A percentile compares a stretch with the other conserved stretches of the same genome.
These are phyloP conservation scores for Tachysurus fulvidraco DNA, from an alignment of 2,113 vertebrate species.

Conservation along the genomic window DNA sequence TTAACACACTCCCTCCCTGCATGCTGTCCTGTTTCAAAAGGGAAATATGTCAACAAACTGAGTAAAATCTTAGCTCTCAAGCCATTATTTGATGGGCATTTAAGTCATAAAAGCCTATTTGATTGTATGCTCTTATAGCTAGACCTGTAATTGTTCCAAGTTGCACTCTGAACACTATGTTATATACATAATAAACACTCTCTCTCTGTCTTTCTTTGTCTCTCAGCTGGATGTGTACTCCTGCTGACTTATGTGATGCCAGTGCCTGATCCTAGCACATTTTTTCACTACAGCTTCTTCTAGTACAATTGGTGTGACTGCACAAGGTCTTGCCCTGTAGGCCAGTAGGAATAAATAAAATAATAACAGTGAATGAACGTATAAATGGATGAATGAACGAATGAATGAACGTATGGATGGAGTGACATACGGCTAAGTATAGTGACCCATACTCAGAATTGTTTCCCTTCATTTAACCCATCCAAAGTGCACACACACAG, in stretches of 20 bases:
- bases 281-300: background rate
- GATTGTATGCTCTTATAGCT: background rate
- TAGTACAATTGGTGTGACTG: no score
- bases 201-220: background rate
- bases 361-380: no score
- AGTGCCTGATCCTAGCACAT: background rate
- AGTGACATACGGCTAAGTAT: no score
- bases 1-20: background rate
- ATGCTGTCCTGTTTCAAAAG: background rate
- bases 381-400: no score
- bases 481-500: no score
- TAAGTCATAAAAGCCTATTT: background rate
- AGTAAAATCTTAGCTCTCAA: background rate
- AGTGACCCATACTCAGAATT: no score
- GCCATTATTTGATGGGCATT: background rate
- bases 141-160: background rate
- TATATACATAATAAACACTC: background rate
- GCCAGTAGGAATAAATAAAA: no score
- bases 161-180: background rate
- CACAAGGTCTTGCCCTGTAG: no score
- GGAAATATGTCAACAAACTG: background rate
- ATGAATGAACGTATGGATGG: no score
- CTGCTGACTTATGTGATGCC: background rate
- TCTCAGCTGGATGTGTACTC: background rate
- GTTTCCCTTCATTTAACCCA: no score